These are phyloP conservation scores for Lerema accius DNA, from an alignment of 1,140 invertebrate species.

Conservation along the genomic window DNA sequence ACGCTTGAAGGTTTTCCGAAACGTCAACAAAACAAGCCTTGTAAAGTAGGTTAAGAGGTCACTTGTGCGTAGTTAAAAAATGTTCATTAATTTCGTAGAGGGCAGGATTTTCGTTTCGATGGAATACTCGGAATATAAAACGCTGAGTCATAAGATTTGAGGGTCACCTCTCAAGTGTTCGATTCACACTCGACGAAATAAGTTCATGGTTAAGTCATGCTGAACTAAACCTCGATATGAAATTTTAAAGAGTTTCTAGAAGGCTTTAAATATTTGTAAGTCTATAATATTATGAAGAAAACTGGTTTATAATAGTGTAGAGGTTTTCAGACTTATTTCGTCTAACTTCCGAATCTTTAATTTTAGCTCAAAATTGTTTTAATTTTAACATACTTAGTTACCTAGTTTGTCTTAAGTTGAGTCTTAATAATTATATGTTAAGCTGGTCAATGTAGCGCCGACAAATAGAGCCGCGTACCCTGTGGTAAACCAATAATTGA, in stretches of 20 bases:
- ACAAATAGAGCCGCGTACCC: too few species aligned
- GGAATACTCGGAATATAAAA: slow-evolving; percentile 9
- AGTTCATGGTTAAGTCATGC: slow-evolving; percentile 15
- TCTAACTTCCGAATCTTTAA: too few species aligned
- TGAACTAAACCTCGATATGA: background rate
- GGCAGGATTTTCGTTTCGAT: slow-evolving; percentile 22
- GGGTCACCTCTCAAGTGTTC: slow-evolving; percentile 17
- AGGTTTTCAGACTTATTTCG: too few species aligned
- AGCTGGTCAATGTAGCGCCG: too few species aligned
- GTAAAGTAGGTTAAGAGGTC: slow-evolving; percentile 12
- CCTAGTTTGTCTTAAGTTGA: too few species aligned
- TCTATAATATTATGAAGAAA: too few species aligned
- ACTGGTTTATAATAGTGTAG: too few species aligned
- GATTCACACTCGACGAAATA: background rate
- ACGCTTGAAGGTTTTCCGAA: background rate
- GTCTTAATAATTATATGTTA: too few species aligned
- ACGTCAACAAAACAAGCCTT: background rate
- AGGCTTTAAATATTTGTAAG: background rate
- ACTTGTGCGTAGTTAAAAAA: slow-evolving; percentile 10
- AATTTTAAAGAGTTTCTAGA: background rate
- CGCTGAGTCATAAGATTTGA: slow-evolving; percentile 18
- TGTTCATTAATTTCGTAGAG: slow-evolving; percentile 26
- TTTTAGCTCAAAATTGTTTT: too few species aligned
- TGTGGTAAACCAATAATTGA: too few species aligned
- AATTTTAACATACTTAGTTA: too few species aligned